These are phyloP conservation scores for Exocentrus adspersus DNA, from an alignment of 2,888 invertebrate species.

Conservation along the genomic window DNA sequence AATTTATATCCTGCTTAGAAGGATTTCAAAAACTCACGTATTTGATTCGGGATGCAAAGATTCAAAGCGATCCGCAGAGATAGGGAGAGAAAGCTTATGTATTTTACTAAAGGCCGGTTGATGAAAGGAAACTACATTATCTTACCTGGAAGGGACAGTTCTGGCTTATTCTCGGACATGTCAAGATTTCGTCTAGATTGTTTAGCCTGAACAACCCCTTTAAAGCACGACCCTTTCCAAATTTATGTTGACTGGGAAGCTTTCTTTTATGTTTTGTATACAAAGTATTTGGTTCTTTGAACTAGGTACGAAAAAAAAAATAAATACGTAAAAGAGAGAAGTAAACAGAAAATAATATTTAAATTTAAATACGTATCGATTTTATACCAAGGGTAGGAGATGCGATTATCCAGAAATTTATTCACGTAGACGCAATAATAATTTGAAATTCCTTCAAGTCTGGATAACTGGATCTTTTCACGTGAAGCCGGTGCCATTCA, in stretches of 20 bases:
- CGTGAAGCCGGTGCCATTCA: slow-evolving; percentile 15
- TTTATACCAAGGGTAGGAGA: too few relatives aligned
- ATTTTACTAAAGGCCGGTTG: background rate
- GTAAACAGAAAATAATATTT: too few relatives aligned
- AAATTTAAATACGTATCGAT: too few relatives aligned
- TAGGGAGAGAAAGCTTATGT: background rate
- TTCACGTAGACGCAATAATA: slow-evolving; percentile 7
- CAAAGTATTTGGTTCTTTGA: too few relatives aligned
- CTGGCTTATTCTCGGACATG: background rate
- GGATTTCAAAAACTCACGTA: too few relatives aligned
- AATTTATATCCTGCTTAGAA: too few relatives aligned
- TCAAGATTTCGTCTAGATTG: background rate
- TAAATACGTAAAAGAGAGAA: too few relatives aligned
- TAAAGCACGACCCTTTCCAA: background rate
- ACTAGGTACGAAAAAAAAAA: too few relatives aligned
- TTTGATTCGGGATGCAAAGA: too few relatives aligned
- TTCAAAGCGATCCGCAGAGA: background rate
- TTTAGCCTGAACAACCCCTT: background rate
- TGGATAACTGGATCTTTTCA: slow-evolving; percentile 25
- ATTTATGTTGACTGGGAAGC: too few relatives aligned
- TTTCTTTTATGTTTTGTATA: too few relatives aligned
- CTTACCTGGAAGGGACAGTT: background rate
- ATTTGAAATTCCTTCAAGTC: slow-evolving; percentile 24
- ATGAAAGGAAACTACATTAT: background rate
- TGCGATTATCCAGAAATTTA: background rate